Percentiles rank a stretch among this genome's conserved stretches.
Evolutionary conservation across 2,888 invertebrate genomes (phyloP).

Genomic region (Diachrysia chrysitis): DNA sequence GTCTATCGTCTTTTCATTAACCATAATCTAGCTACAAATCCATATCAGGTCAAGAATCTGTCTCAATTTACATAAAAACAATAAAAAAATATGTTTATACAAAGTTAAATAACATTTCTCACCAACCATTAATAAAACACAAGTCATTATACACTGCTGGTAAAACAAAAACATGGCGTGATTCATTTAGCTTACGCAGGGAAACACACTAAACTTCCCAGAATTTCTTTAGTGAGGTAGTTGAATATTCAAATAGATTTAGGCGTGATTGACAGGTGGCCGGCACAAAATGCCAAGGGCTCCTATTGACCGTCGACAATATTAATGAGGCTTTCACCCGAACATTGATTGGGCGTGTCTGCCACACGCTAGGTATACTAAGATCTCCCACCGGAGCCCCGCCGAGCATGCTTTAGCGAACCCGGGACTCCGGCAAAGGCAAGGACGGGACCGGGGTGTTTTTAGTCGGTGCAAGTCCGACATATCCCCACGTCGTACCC

Average conservation of each 20-base stretch:
- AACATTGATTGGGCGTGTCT: constrained; percentile 41
- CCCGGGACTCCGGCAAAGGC: no score
- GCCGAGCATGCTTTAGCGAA: no score
- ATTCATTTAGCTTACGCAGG: constrained; percentile 9
- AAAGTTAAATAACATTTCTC: background rate
- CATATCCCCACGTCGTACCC: no score
- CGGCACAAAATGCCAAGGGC: constrained; percentile 61
- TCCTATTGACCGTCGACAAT: constrained; percentile 52
- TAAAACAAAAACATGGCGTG: constrained; percentile 46
- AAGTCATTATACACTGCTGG: constrained; percentile 29
- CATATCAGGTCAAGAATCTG: background rate
- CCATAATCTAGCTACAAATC: background rate
- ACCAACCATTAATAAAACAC: constrained; percentile 14
- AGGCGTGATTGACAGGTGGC: constrained; percentile 49
- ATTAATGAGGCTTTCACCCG: constrained; percentile 49
- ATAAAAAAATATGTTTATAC: background rate
- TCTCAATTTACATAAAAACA: background rate
- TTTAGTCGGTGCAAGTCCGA: no score
- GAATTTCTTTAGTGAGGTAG: constrained; percentile 35
- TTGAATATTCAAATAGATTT: constrained; percentile 57
- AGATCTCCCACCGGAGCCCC: no score
- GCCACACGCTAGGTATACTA: background rate
- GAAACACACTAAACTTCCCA: constrained; percentile 37
- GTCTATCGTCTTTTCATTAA: background rate
- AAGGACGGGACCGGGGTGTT: no score